These are phyloP conservation scores for Gasterosteus aculeatus DNA, from an alignment of 2,113 vertebrate genomes.

Conservation along the genomic window DNA sequence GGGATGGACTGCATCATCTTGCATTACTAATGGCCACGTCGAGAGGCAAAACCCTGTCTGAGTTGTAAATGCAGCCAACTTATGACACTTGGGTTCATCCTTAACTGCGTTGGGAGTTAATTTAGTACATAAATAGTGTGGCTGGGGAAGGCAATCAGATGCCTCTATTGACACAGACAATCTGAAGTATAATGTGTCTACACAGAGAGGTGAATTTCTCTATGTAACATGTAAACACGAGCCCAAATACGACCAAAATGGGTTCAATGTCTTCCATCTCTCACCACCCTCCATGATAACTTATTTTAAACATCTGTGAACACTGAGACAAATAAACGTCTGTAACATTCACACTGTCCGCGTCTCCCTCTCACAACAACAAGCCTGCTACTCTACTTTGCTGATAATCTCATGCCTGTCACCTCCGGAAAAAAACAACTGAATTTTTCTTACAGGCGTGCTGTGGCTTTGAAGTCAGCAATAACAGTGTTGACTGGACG, in stretches of 20 bases:
- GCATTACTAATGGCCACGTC: constrained; percentile 1
- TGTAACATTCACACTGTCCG: not conserved
- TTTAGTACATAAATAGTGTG: not conserved
- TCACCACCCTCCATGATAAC: constrained; percentile 40
- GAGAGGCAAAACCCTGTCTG: constrained; percentile 2
- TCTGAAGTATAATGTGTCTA: not conserved
- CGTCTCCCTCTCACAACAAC: constrained; percentile 8
- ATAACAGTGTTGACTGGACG: constrained; percentile 32
- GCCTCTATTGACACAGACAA: constrained; percentile 2
- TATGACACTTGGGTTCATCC: not conserved
- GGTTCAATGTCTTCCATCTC: not conserved
- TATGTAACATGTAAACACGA: not conserved
- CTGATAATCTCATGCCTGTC: constrained; percentile 7
- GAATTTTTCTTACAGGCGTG: constrained; percentile 10
- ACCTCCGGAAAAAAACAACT: constrained; percentile 24
- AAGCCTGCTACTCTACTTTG: not conserved
- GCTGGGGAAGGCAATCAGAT: not conserved
- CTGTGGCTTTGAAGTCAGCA: constrained; percentile 33
- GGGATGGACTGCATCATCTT: not conserved
- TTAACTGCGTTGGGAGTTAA: not conserved
- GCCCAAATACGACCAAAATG: not conserved
- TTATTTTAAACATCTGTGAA: constrained; percentile 6
- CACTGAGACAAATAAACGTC: not conserved
- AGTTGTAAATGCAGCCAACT: constrained; percentile 8
- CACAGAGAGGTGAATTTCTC: not conserved